phyloP scores from a whole-genome alignment of 1,140 invertebrate genomes.

The Trichoplusia ni region DNA sequence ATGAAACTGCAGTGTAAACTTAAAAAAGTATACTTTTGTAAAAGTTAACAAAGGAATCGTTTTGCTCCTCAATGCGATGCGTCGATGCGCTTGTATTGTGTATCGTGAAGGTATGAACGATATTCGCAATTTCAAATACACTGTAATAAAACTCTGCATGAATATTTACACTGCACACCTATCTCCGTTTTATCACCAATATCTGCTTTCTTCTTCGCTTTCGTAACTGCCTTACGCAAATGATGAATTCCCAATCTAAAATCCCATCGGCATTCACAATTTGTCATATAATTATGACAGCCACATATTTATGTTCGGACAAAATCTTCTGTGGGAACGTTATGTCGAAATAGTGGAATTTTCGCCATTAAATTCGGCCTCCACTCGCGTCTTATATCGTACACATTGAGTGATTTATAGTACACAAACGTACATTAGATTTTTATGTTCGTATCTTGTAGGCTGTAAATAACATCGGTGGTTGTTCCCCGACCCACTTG shows the following conservation, averaged over 20 bases:
- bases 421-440: conserved; percentile 59
- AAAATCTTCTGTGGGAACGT: conserved; percentile 51
- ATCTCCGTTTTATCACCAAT: neutral
- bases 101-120: neutral
- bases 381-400: conserved; percentile 41
- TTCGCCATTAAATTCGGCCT: conserved; percentile 58
- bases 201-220: neutral
- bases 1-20: neutral
- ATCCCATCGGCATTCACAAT: conserved; percentile 3
- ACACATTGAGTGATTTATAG: conserved; percentile 58
- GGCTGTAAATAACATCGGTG: conserved; percentile 58
- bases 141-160: neutral
- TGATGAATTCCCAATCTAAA: neutral
- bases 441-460: conserved; percentile 60
- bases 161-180: conserved; percentile 5
- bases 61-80: neutral
- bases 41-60: conserved; percentile 16
- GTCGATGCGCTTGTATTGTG: neutral
- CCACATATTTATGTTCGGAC: conserved; percentile 6
- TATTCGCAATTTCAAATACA: conserved; percentile 3
- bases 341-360: conserved; percentile 57
- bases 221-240: neutral
- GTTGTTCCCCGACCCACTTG: conserved; percentile 37
- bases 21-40: no score
- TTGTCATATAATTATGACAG: conserved; percentile 21